Evolutionary conservation across 2,113 vertebrate species (phyloP).

Genomic region (Upupa epops): DNA sequence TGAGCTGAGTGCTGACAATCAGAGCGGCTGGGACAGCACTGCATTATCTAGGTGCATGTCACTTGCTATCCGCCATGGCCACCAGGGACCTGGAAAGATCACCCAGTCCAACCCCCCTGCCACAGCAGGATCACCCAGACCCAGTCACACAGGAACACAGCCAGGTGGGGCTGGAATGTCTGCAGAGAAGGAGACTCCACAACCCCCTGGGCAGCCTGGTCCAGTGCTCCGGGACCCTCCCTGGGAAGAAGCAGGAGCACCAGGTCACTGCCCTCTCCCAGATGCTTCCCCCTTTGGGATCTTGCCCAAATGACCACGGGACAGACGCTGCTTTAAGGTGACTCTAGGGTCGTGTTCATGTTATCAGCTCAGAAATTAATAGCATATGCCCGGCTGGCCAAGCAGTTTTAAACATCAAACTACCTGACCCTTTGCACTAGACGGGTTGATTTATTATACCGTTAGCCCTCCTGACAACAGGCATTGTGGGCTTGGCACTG

Average conservation of each 20-base stretch:
- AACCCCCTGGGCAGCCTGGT: too few relatives aligned
- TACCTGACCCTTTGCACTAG: slow-evolving; percentile 63
- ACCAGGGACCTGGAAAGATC: too few relatives aligned
- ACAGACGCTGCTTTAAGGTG: background rate
- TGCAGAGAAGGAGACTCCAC: too few relatives aligned
- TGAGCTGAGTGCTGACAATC: background rate
- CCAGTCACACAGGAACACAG: too few relatives aligned
- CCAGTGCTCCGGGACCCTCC: too few relatives aligned
- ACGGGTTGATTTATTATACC: slow-evolving; percentile 74
- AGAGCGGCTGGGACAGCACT: background rate
- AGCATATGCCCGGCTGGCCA: slow-evolving; percentile 25
- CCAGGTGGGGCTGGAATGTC: too few relatives aligned
- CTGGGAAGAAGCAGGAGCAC: too few relatives aligned
- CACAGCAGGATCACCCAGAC: too few relatives aligned
- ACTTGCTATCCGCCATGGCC: too few relatives aligned
- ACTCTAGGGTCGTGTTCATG: background rate
- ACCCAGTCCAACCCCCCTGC: too few relatives aligned
- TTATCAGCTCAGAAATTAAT: background rate
- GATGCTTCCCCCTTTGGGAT: background rate
- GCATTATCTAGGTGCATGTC: background rate
- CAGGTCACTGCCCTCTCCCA: background rate
- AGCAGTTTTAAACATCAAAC: slow-evolving; percentile 30
- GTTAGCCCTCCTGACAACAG: slow-evolving; percentile 48
- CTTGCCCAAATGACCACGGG: background rate
- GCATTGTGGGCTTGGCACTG: slow-evolving; percentile 20